Conservation (phyloP, 2,888 invertebrate species). For the Hypolimnas misippus region DNA sequence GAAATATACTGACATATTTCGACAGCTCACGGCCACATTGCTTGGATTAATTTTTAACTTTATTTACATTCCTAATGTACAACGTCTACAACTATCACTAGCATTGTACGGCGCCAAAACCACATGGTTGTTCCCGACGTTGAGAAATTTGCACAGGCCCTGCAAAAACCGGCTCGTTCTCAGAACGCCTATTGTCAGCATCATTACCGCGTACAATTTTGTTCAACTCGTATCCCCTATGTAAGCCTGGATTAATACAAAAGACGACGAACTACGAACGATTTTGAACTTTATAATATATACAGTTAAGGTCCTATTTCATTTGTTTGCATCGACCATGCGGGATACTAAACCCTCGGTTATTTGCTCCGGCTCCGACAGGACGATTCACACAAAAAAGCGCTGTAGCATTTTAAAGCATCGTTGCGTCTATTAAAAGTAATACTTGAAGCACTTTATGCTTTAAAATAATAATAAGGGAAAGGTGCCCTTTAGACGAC, state of each 20-base stretch:
- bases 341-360: slow-evolving; percentile 70
- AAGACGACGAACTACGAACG: slow-evolving; percentile 39
- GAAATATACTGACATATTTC: too few species aligned
- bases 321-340: slow-evolving; percentile 36
- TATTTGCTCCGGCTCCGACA: slow-evolving; percentile 69
- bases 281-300: slow-evolving; percentile 42
- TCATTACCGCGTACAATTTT: slow-evolving; percentile 77
- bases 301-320: slow-evolving; percentile 40
- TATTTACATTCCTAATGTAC: neutral
- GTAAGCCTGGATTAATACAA: slow-evolving; percentile 73
- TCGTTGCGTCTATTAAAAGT: slow-evolving; percentile 39
- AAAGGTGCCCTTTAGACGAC: slow-evolving; percentile 63
- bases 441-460: slow-evolving; percentile 57
- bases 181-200: slow-evolving; percentile 77
- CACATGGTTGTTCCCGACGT: slow-evolving; percentile 62
- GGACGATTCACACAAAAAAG: slow-evolving; percentile 52
- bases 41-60: slow-evolving; percentile 5
- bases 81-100: slow-evolving; percentile 37
- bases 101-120: slow-evolving; percentile 53
- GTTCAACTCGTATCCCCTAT: slow-evolving; percentile 77
- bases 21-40: neutral
- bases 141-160: slow-evolving; percentile 73
- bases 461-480: slow-evolving; percentile 46
- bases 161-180: slow-evolving; percentile 73
- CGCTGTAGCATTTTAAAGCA: slow-evolving; percentile 55